phyloP scores from a whole-genome alignment of 30 jellyfish, hydroid and myxozoan species.

The Phacellophora camtschatica region DNA sequence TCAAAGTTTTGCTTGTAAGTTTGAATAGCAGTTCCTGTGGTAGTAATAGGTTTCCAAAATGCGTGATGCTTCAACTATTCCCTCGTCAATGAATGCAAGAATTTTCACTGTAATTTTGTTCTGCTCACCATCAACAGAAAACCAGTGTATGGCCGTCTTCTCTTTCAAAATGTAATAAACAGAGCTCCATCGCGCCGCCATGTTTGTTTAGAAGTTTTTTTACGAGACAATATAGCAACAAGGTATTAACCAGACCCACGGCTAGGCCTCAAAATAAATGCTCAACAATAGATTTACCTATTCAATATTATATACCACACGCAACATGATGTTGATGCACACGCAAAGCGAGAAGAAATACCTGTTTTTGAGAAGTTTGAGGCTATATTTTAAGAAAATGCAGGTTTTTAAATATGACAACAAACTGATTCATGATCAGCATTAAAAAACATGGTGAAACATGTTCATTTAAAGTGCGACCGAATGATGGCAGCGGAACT shows the following conservation, averaged over 20 bases:
- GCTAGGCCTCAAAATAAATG: too few species aligned
- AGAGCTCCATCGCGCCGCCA: neutral
- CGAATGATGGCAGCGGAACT: constrained; percentile 22
- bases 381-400: constrained; percentile 6
- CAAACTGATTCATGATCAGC: constrained; percentile 17
- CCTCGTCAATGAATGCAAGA: neutral
- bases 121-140: constrained; percentile 9
- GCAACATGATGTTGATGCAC: too few species aligned
- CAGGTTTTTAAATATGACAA: constrained; percentile 24
- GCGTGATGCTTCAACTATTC: neutral
- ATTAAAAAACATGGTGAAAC: constrained; percentile 9
- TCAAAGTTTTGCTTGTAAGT: neutral
- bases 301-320: too few species aligned
- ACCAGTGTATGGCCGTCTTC: neutral
- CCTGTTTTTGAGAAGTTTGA: constrained; percentile 5
- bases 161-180: neutral
- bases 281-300: too few species aligned
- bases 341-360: too few species aligned
- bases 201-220: too few species aligned
- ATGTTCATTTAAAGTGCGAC: constrained; percentile 12
- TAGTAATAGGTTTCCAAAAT: neutral
- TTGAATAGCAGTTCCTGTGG: constrained; percentile 23
- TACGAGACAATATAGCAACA: too few species aligned
- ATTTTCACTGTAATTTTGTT: neutral
- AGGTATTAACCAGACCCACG: too few species aligned